Conservation (phyloP, 2,888 invertebrate species). For the Sturmia bella region DNA sequence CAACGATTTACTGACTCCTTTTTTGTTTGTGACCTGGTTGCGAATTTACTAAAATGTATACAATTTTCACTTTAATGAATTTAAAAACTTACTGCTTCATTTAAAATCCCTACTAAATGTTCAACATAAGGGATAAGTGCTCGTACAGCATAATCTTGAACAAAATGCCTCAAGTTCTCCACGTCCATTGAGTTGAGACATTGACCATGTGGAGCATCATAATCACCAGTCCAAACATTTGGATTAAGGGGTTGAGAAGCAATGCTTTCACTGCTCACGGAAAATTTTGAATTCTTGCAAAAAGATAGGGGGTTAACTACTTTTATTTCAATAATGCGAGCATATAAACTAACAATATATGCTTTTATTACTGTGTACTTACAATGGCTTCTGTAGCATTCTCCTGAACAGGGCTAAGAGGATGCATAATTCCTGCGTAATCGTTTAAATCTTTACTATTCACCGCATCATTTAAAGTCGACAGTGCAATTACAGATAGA, state of each 20-base stretch:
- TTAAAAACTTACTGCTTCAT: conserved; percentile 87
- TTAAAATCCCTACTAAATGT: conserved; percentile 90
- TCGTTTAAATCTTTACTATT: conserved; percentile 75
- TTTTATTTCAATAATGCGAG: too few relatives aligned
- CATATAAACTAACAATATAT: not conserved
- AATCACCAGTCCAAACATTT: conserved; percentile 84
- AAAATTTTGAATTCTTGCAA: conserved; percentile 80
- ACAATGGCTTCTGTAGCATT: conserved; percentile 84
- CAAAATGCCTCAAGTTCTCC: conserved; percentile 91
- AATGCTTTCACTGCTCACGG: conserved; percentile 84
- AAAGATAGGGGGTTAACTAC: not conserved
- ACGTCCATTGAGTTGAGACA: conserved; percentile 91
- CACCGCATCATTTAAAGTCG: conserved; percentile 72
- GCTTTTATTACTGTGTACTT: conserved; percentile 46
- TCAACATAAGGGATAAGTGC: conserved; percentile 96
- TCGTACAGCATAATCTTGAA: conserved; percentile 93
- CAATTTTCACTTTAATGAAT: not conserved
- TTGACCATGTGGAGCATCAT: conserved; percentile 86
- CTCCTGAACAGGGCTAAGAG: conserved; percentile 88
- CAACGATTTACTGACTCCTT: conserved; percentile 95
- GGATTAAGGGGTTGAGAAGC: conserved; percentile 82
- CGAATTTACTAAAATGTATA: not conserved
- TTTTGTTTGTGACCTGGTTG: conserved; percentile 88
- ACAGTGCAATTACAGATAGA: conserved; percentile 81
- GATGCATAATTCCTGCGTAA: conserved; percentile 84